These are phyloP conservation scores for Todiramphus chloris DNA, from an alignment of 2,113 vertebrate genomes.

Conservation along the genomic window DNA sequence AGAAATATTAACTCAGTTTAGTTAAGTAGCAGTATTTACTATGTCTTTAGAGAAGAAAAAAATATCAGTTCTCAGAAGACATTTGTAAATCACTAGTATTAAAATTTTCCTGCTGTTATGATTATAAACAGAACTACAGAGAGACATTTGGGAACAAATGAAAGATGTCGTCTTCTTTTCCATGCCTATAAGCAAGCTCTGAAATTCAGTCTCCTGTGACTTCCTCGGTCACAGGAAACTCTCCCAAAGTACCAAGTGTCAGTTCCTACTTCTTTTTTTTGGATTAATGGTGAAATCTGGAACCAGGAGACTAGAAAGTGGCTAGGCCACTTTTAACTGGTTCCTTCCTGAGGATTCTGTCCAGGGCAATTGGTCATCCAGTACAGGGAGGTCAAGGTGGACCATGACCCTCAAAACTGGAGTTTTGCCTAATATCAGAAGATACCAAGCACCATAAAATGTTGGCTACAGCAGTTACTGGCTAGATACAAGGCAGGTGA, in stretches of 20 bases:
- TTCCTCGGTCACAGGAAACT: too few relatives aligned
- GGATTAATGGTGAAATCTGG: not conserved
- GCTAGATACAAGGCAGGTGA: not conserved
- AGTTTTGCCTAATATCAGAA: not conserved
- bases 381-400: not conserved
- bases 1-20: not conserved
- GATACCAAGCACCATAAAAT: not conserved
- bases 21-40: not conserved
- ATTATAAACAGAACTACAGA: not conserved
- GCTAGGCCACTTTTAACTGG: not conserved
- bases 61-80: not conserved
- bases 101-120: not conserved
- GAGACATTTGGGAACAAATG: not conserved
- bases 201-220: not conserved
- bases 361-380: not conserved
- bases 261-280: not conserved
- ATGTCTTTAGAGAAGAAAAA: not conserved
- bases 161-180: not conserved
- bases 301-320: not conserved
- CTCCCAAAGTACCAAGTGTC: not conserved
- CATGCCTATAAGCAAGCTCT: not conserved
- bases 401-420: not conserved
- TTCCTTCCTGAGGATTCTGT: not conserved
- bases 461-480: not conserved
- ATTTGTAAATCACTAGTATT: constrained; percentile 17